These are phyloP conservation scores for Chelmon rostratus DNA, from an alignment of 2,797 vertebrate genomes.

Conservation along the genomic window DNA sequence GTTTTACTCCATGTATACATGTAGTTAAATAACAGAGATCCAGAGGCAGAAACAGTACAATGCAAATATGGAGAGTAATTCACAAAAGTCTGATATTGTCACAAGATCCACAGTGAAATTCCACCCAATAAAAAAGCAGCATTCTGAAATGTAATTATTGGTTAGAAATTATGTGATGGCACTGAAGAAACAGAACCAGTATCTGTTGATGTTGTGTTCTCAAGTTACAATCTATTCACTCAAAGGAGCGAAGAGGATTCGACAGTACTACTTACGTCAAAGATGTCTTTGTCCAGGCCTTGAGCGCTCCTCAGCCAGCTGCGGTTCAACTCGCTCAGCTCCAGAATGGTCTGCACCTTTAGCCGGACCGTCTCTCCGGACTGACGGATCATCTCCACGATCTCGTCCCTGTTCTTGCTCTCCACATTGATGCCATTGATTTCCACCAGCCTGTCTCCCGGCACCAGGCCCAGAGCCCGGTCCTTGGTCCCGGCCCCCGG, in stretches of 20 bases:
- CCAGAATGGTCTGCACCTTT: conserved; percentile 96
- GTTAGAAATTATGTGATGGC: background rate
- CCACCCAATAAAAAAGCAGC: background rate
- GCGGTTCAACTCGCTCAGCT: conserved; percentile 95
- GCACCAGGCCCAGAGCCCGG: conserved; percentile 91
- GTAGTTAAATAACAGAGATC: background rate
- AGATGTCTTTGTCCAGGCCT: conserved; percentile 81
- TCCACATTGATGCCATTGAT: conserved; percentile 96
- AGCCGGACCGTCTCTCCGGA: conserved; percentile 93
- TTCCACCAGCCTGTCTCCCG: conserved; percentile 95
- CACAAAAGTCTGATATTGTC: background rate
- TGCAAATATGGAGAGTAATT: background rate
- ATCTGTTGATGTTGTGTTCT: conserved; percentile 1
- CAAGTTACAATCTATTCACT: background rate
- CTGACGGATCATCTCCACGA: conserved; percentile 99
- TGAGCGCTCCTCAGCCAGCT: conserved; percentile 91
- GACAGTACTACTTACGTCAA: conserved; percentile 88
- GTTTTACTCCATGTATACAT: background rate
- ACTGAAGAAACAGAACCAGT: background rate
- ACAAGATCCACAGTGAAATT: background rate
- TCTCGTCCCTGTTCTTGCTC: conserved; percentile 94
- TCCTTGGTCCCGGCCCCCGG: conserved; percentile 94
- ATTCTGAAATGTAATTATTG: background rate
- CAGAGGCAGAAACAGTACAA: background rate
- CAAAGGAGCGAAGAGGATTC: background rate